A percentile compares a stretch with the other conserved stretches of the same genome.
Evolutionary conservation across 2,888 invertebrate genomes (phyloP).

Genomic region (Anoncus sp.): DNA sequence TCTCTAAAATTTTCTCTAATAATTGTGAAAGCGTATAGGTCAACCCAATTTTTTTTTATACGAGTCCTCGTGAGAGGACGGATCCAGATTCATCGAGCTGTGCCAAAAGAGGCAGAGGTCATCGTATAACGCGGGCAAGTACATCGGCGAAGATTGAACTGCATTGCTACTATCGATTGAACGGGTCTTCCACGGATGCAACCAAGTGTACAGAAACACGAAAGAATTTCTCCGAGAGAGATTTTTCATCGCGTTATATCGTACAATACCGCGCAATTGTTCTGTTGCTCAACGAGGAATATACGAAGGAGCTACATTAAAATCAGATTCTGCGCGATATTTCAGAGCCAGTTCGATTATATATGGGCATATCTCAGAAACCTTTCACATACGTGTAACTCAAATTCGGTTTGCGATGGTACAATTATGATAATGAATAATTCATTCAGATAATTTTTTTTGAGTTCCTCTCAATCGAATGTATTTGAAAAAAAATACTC

Average conservation of each 20-base stretch:
- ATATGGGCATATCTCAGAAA: no score
- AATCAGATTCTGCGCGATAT: background rate
- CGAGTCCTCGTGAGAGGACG: background rate
- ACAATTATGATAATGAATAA: no score
- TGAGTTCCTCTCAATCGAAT: no score
- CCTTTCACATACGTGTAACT: no score
- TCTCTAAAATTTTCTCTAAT: constrained; percentile 2
- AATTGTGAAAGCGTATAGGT: constrained; percentile 22
- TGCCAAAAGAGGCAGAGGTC: constrained; percentile 42
- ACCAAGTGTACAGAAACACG: constrained; percentile 6
- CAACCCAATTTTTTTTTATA: constrained; percentile 23
- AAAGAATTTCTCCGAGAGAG: background rate
- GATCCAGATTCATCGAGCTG: constrained; percentile 13
- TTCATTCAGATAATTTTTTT: no score
- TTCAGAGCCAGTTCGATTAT: background rate
- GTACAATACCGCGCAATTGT: background rate
- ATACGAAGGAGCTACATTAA: background rate
- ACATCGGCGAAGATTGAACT: constrained; percentile 38
- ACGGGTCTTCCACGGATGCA: constrained; percentile 2
- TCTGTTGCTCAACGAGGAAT: background rate
- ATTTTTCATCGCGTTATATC: background rate
- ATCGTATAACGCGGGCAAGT: constrained; percentile 5
- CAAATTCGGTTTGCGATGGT: no score
- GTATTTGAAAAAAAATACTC: no score
- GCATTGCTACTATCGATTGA: constrained; percentile 52